Percentiles rank a stretch among this genome's conserved stretches.
These are phyloP conservation scores for Otolemur crassicaudatus DNA, from an alignment of 2,797 vertebrate species.

Conservation along the genomic window DNA sequence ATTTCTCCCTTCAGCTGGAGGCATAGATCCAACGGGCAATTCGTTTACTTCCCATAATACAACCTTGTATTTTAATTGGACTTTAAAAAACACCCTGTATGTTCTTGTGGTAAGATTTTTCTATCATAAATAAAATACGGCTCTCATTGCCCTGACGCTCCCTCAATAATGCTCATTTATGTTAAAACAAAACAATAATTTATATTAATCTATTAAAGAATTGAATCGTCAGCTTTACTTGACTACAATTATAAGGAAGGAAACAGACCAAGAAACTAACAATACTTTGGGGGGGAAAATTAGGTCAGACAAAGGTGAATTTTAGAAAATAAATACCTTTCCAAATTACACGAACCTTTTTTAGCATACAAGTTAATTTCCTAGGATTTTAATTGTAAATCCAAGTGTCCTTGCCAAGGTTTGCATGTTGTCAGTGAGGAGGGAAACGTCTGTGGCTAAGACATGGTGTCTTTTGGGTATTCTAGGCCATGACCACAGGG, in stretches of 20 bases:
- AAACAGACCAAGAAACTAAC: background rate
- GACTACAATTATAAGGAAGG: background rate
- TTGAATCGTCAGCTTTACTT: background rate
- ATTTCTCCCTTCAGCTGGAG: background rate
- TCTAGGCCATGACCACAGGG: accelerated
- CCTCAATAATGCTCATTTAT: background rate
- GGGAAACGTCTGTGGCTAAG: accelerated
- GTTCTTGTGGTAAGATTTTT: background rate
- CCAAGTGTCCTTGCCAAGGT: background rate
- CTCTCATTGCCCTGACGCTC: background rate
- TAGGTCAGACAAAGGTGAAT: background rate
- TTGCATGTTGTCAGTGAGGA: background rate
- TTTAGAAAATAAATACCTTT: slow-evolving; percentile 10
- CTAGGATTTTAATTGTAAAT: background rate
- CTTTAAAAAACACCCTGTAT: background rate
- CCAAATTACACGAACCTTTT: background rate
- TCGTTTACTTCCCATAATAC: accelerated
- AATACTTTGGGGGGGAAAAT: background rate
- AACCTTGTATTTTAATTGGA: background rate
- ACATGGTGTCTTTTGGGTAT: background rate
- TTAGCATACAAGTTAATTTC: background rate
- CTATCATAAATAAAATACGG: background rate
- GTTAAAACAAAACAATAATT: background rate
- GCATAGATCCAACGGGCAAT: background rate
- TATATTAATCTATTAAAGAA: background rate